Base-by-base conservation (phyloP, 2,113 vertebrate genomes). In the Bubalus kerabau region DNA sequence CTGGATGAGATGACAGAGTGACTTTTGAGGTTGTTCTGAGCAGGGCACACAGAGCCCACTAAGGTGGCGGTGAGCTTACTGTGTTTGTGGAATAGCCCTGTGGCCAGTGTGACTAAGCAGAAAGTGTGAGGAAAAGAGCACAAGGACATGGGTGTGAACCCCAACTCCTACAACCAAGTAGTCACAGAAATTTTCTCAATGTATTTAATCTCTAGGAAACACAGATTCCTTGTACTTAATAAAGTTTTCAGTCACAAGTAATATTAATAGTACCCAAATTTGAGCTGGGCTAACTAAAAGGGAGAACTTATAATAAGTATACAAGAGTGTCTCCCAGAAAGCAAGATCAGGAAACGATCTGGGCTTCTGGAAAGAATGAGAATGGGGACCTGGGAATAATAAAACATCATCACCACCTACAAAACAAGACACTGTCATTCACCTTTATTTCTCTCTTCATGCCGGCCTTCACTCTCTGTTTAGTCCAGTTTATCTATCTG, bases 251-350 rank as follows among this genome's bases (percentile, higher is more conserved):
- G n/a, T 90, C 40, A 60, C 46, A 83, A 87, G 13, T 50, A 91
- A 64, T 26, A 57, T 21, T 57, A 54, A 78, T 6, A 64, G 26
- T 57, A 36, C 19, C 5, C 78, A 74, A 81, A 76, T 71, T 80
- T 71, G 74, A 91, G 36, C 19, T 54, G 36, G 24, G 23, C 52
- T 43, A 83, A 93, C 59, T 52, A 7, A 90, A 59, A 94, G 64
- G 36, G 26, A 84, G 10, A 92, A 67, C 57, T 74, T 80, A 43
- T 32, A 54, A 5, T 40, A 85, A 89, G 50, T 84, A 32, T 21
- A 40, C 4, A 85, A 91, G 50, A 90, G 46, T 56, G 24, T 57
- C 57, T 89, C 19, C 76, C 85, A 86, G 80, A 89, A 96, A 62
- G 26, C 28, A 91, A 78, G 30, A 26, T 5, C 80, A 46, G 30